Evolutionary conservation across 2,113 vertebrate species (phyloP).

Genomic region (Amblyornis subalaris): DNA sequence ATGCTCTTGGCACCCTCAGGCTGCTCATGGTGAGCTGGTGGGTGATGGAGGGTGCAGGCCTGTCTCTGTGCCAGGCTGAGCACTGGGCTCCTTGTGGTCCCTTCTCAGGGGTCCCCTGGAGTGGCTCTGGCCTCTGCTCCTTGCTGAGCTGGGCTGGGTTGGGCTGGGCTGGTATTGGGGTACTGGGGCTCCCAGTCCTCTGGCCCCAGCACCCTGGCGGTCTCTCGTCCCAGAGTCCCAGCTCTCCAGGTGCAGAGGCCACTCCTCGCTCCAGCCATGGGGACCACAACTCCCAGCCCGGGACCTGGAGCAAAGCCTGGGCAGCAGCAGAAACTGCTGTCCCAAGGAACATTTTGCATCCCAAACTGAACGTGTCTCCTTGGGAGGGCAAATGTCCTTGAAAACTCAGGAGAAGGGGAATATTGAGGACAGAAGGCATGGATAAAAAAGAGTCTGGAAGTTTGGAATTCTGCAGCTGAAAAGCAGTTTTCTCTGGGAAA

Average conservation of each 20-base stretch:
- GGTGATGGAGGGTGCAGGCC: background rate
- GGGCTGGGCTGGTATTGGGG: background rate
- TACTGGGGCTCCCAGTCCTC: background rate
- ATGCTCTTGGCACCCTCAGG: no score
- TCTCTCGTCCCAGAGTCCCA: background rate
- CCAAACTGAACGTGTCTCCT: background rate
- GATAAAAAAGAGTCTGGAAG: background rate
- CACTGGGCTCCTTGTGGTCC: background rate
- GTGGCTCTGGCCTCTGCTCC: background rate
- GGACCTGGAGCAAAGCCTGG: background rate
- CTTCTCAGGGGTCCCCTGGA: background rate
- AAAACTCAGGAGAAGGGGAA: background rate
- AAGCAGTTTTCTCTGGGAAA: background rate
- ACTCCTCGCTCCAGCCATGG: rapidly evolving
- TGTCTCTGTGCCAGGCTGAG: background rate
- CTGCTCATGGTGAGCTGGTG: background rate
- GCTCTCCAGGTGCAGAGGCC: rapidly evolving
- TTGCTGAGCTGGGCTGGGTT: no score
- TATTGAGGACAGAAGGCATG: rapidly evolving
- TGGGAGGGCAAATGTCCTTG: background rate
- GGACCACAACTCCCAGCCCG: background rate
- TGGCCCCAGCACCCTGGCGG: rapidly evolving
- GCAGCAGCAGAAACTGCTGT: background rate
- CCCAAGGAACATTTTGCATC: background rate
- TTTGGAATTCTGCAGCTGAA: background rate